Evolutionary conservation across 2,888 invertebrate species (phyloP).

Genomic region (Leptothorax acervorum): DNA sequence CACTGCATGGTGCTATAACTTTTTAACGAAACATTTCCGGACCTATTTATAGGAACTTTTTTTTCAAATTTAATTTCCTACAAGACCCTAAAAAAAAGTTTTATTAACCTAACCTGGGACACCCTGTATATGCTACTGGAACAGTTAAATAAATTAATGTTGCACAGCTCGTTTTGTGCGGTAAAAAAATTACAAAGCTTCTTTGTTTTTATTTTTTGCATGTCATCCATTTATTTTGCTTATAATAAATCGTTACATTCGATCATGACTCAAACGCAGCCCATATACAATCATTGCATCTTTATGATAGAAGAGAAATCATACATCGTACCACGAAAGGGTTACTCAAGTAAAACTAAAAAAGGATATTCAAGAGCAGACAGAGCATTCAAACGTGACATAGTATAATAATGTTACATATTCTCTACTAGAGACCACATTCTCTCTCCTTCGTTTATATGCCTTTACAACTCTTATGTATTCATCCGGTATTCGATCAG

Average conservation of each 20-base stretch:
- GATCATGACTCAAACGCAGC: slow-evolving; percentile 84
- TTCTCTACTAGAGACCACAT: slow-evolving; percentile 78
- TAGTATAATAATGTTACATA: slow-evolving; percentile 39
- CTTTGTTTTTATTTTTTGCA: slow-evolving; percentile 60
- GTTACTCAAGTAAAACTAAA: slow-evolving; percentile 69
- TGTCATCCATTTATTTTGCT: slow-evolving; percentile 81
- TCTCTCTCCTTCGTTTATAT: slow-evolving; percentile 78
- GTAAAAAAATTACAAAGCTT: not conserved
- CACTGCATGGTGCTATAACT: too few species aligned
- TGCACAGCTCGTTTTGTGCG: not conserved
- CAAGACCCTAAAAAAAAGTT: too few species aligned
- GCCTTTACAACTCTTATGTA: slow-evolving; percentile 78
- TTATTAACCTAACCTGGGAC: too few species aligned
- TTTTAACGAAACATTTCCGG: too few species aligned
- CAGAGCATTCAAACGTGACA: slow-evolving; percentile 75
- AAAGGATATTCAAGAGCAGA: slow-evolving; percentile 71
- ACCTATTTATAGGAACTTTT: too few species aligned
- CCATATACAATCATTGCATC: slow-evolving; percentile 85
- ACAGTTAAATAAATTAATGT: not conserved
- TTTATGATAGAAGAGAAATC: slow-evolving; percentile 78
- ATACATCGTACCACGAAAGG: slow-evolving; percentile 72
- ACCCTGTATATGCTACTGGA: not conserved
- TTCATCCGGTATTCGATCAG: slow-evolving; percentile 78
- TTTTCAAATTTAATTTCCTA: too few species aligned
- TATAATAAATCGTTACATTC: slow-evolving; percentile 84